phyloP scores from a whole-genome alignment of 2,888 invertebrate genomes.

The Gandaritis pyraliata region DNA sequence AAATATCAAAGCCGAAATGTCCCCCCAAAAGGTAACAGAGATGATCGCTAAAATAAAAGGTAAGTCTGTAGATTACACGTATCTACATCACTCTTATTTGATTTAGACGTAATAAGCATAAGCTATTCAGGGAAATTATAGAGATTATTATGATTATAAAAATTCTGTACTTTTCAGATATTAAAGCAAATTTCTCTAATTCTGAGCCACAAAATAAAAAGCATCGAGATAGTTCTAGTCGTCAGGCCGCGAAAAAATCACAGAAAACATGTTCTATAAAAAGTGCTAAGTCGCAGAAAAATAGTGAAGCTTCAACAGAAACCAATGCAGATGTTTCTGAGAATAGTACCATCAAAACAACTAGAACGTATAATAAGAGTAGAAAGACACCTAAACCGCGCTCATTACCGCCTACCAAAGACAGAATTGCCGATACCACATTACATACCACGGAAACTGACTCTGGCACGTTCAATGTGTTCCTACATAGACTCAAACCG shows the following conservation, averaged over 20 bases:
- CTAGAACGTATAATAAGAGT: neutral
- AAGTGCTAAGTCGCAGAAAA: neutral
- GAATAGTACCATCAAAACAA: neutral
- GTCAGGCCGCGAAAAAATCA: neutral
- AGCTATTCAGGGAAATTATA: no score
- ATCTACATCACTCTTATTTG: no score
- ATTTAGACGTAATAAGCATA: no score
- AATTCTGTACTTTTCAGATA: constrained; percentile 18
- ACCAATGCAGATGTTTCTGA: neutral
- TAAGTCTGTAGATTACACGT: constrained; percentile 4
- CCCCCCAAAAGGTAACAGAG: constrained; percentile 13
- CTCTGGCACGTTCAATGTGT: neutral
- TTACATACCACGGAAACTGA: constrained; percentile 5
- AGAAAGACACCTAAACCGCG: neutral
- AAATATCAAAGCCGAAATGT: constrained; percentile 5
- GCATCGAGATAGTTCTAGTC: neutral
- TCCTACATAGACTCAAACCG: neutral
- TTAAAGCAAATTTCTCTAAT: constrained; percentile 18
- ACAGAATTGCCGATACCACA: constrained; percentile 8
- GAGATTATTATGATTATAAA: neutral
- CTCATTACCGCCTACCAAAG: neutral
- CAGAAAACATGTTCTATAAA: neutral
- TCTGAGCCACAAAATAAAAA: neutral
- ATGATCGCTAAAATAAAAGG: constrained; percentile 28
- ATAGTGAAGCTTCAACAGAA: neutral